These are phyloP conservation scores for Volucella zonaria DNA, from an alignment of 2,888 invertebrate genomes.

Conservation along the genomic window DNA sequence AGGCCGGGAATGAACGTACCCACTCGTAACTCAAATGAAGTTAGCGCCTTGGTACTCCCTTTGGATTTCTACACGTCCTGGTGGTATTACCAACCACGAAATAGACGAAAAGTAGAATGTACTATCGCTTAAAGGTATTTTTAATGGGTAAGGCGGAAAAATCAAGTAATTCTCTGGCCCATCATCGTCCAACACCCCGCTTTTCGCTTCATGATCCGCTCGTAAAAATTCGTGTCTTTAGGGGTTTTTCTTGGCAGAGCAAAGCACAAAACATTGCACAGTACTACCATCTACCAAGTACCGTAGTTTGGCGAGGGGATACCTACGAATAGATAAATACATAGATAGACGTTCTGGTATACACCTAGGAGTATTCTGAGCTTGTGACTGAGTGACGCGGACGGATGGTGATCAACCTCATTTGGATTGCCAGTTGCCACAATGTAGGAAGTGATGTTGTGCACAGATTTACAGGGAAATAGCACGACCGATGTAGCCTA, in stretches of 20 bases:
- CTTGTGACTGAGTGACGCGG: conserved; percentile 45
- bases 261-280: conserved; percentile 18
- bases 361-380: conserved; percentile 4
- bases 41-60: conserved; percentile 41
- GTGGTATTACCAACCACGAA: conserved; percentile 12
- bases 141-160: conserved; percentile 67
- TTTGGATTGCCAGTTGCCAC: conserved; percentile 45
- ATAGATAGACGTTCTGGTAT: no score
- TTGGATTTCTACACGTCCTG: conserved; percentile 12
- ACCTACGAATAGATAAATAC: no score
- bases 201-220: conserved; percentile 39
- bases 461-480: conserved; percentile 41
- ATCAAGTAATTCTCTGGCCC: conserved; percentile 50
- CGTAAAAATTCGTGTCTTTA: conserved; percentile 63
- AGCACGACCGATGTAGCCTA: conserved; percentile 1
- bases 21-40: conserved; percentile 56
- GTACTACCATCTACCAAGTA: no score
- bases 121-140: conserved; percentile 60
- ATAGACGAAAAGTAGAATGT: conserved; percentile 40
- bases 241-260: conserved; percentile 22
- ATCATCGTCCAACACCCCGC: conserved; percentile 32
- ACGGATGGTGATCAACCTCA: conserved; percentile 65
- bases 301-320: no score
- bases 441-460: conserved; percentile 42
- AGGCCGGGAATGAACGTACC: conserved; percentile 38